Evolutionary conservation across 1,140 invertebrate species (phyloP).

Genomic region (Brachionus asplanchnoidis): DNA sequence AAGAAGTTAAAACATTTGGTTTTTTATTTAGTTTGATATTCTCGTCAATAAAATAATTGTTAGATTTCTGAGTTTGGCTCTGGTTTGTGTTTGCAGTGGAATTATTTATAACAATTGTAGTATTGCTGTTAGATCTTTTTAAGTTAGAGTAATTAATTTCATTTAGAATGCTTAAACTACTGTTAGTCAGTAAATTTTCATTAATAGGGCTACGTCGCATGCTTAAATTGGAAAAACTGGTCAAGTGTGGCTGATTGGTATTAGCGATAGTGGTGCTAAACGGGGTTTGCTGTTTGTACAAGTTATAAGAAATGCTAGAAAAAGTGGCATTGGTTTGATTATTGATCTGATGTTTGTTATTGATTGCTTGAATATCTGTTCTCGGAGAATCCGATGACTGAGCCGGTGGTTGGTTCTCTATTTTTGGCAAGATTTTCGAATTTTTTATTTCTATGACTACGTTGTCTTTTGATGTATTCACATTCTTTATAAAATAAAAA

Average conservation of each 20-base stretch:
- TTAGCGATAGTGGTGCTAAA: not conserved
- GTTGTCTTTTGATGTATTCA: conserved; percentile 1
- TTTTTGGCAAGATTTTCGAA: conserved; percentile 12
- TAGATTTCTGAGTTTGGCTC: not conserved
- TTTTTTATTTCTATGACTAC: conserved; percentile 13
- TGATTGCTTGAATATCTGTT: not conserved
- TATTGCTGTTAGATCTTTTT: conserved; percentile 11
- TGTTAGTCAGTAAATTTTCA: not conserved
- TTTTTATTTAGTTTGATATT: conserved; percentile 8
- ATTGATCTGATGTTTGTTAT: not conserved
- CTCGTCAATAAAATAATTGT: conserved; percentile 1
- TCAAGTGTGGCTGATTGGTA: not conserved
- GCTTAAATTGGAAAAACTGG: conserved; percentile 17
- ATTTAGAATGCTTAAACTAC: conserved; percentile 2
- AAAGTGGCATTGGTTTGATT: not conserved
- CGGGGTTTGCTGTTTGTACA: not conserved
- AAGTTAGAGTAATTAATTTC: not conserved
- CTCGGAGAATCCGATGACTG: not conserved
- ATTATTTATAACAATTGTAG: not conserved
- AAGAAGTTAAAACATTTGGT: not conserved
- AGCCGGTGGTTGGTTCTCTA: not conserved
- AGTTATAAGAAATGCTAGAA: not conserved
- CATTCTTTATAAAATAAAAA: not conserved
- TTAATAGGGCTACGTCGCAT: not conserved
- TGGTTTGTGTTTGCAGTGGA: not conserved